These are phyloP conservation scores for Diploptera punctata DNA, from an alignment of 2,888 invertebrate species.

Conservation along the genomic window DNA sequence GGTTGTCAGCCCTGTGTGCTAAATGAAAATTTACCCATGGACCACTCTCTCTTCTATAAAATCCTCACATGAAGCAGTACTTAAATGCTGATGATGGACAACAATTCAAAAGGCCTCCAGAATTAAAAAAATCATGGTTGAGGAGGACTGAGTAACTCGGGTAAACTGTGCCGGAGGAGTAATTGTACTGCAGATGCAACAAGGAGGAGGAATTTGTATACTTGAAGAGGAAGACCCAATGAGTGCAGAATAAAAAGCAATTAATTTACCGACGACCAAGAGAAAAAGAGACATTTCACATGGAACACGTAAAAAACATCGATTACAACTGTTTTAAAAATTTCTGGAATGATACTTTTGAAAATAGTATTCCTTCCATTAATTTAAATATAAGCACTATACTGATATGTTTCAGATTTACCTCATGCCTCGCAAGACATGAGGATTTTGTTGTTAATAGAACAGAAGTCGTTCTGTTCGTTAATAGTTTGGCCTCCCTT, in stretches of 20 bases:
- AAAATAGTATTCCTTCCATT: slow-evolving; percentile 45
- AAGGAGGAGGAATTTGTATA: not conserved
- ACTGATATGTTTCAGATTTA: slow-evolving; percentile 46
- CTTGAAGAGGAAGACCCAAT: slow-evolving; percentile 40
- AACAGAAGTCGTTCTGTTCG: not conserved
- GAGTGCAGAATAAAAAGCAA: slow-evolving; percentile 38
- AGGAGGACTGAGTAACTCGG: too few species aligned
- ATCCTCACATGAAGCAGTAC: too few species aligned
- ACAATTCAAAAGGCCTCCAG: too few species aligned
- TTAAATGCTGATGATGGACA: too few species aligned
- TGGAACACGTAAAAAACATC: slow-evolving; percentile 44
- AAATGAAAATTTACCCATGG: too few species aligned
- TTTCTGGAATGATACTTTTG: slow-evolving; percentile 44
- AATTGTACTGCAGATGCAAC: not conserved
- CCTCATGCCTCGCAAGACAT: slow-evolving; percentile 34
- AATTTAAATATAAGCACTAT: slow-evolving; percentile 45
- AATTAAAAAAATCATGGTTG: too few species aligned
- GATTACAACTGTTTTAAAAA: slow-evolving; percentile 41
- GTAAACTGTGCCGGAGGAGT: not conserved
- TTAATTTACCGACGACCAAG: slow-evolving; percentile 28
- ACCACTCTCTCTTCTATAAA: too few species aligned
- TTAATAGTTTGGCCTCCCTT: slow-evolving; percentile 36
- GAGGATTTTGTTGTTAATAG: slow-evolving; percentile 38
- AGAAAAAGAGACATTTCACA: slow-evolving; percentile 36
- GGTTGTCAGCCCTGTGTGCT: too few species aligned